Evolutionary conservation across 2,888 invertebrate species (phyloP).

Genomic region (Agrochola lota): DNA sequence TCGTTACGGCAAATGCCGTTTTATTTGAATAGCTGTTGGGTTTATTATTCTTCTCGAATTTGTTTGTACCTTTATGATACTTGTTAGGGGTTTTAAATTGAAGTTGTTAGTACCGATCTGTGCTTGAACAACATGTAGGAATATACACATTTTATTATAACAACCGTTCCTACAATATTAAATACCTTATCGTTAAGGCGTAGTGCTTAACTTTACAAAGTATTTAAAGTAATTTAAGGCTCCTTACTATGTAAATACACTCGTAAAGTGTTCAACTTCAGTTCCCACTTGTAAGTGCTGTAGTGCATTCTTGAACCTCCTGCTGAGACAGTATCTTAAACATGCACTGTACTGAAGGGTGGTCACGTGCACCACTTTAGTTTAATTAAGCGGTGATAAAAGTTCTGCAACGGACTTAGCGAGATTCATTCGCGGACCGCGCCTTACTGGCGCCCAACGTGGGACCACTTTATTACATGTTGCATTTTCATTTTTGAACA

Average conservation of each 20-base stretch:
- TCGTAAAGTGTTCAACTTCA: constrained; percentile 40
- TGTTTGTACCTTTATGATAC: constrained; percentile 13
- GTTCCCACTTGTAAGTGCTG: constrained; percentile 48
- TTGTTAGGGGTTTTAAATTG: constrained; percentile 28
- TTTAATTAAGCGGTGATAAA: constrained; percentile 86
- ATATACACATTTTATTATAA: constrained; percentile 3
- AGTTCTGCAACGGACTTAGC: constrained; percentile 74
- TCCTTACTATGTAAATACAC: constrained; percentile 37
- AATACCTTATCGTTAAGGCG: constrained; percentile 1
- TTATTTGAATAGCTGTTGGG: constrained; percentile 48
- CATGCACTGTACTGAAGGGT: constrained; percentile 67
- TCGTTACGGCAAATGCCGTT: constrained; percentile 54
- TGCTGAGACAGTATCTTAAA: constrained; percentile 69
- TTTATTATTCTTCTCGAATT: constrained; percentile 39
- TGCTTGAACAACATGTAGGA: not conserved
- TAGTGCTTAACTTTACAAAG: constrained; percentile 27
- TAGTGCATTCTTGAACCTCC: constrained; percentile 55
- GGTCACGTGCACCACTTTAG: constrained; percentile 80
- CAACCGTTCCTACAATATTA: not conserved
- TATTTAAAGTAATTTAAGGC: no score
- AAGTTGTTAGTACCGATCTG: constrained; percentile 6
- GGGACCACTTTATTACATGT: constrained; percentile 68
- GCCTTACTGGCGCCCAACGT: constrained; percentile 71
- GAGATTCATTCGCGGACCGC: constrained; percentile 67
- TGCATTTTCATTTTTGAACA: constrained; percentile 37